Evolutionary conservation across 2,888 invertebrate species (phyloP).

Genomic region (Nebria brevicollis): DNA sequence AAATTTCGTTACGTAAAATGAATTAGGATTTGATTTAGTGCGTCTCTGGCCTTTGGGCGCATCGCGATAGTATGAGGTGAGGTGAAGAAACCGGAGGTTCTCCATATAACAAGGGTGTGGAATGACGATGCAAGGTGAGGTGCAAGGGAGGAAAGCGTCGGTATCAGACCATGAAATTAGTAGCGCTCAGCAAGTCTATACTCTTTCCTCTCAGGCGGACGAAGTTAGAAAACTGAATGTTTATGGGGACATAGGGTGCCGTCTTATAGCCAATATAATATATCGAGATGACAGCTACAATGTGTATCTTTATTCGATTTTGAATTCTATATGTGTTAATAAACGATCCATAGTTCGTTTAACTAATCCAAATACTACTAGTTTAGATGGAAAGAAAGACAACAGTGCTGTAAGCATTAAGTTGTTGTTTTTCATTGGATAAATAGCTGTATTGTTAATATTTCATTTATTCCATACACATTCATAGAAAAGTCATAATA

Average conservation of each 20-base stretch:
- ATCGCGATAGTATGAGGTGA: not conserved
- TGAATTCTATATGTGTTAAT: slow-evolving; percentile 36
- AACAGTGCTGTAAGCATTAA: not conserved
- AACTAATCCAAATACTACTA: not conserved
- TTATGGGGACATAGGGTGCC: slow-evolving; percentile 24
- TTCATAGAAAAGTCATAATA: not conserved
- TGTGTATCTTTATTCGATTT: slow-evolving; percentile 36
- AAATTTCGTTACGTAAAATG: not conserved
- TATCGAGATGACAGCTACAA: slow-evolving; percentile 30
- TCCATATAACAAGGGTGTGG: slow-evolving; percentile 2
- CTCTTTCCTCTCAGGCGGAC: not conserved
- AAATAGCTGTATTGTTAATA: not conserved
- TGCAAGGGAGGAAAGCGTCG: slow-evolving; percentile 53
- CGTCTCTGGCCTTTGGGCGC: not conserved
- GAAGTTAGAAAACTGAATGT: slow-evolving; percentile 29
- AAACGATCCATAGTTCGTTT: slow-evolving; percentile 23
- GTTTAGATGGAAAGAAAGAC: not conserved
- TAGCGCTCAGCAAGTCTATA: slow-evolving; percentile 55
- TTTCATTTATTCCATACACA: not conserved
- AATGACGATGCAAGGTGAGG: not conserved
- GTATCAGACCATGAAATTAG: slow-evolving; percentile 62
- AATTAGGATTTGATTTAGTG: not conserved
- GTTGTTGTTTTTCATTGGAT: not conserved
- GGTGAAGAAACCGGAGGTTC: slow-evolving; percentile 2
- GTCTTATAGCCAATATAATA: slow-evolving; percentile 26